Conservation (phyloP, 2,888 invertebrate genomes). For the Piscicola geometra region DNA sequence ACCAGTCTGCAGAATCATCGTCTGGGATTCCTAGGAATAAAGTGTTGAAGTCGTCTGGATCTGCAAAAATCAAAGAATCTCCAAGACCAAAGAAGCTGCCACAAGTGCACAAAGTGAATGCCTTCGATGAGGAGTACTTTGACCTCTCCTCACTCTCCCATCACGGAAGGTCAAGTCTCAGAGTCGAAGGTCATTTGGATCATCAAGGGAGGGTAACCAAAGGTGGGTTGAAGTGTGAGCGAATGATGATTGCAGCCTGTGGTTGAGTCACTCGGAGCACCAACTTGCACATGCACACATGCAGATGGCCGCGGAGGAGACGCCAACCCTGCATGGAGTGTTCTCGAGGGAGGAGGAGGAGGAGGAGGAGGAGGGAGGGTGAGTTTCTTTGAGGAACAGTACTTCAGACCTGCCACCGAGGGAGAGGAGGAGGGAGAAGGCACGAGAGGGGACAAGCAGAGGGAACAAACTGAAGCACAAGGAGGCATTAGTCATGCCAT, state of each 20-base stretch:
- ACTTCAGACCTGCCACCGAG: background rate
- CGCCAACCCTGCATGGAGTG: background rate
- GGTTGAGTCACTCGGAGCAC: too few relatives aligned
- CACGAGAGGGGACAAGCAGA: background rate
- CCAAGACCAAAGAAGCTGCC: too few relatives aligned
- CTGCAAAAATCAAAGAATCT: background rate
- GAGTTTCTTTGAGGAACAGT: background rate
- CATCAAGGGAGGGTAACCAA: background rate
- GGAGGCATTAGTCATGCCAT: too few relatives aligned
- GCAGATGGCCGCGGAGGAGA: too few relatives aligned
- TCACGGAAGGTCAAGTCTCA: background rate
- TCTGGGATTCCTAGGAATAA: background rate
- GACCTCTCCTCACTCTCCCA: background rate
- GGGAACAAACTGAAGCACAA: too few relatives aligned
- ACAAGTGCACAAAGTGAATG: conserved; percentile 16
- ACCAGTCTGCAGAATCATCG: background rate
- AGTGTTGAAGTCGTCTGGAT: background rate
- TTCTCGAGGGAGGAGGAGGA: background rate
- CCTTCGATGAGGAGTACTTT: conserved; percentile 29
- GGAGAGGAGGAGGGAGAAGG: background rate
- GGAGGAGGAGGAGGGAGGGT: background rate
- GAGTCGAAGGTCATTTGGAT: background rate
- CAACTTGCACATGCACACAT: too few relatives aligned
- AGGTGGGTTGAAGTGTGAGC: background rate
- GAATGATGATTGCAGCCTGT: too few relatives aligned